These are phyloP conservation scores for Mellilla xanthometata DNA, from an alignment of 2,888 invertebrate genomes.

Conservation along the genomic window DNA sequence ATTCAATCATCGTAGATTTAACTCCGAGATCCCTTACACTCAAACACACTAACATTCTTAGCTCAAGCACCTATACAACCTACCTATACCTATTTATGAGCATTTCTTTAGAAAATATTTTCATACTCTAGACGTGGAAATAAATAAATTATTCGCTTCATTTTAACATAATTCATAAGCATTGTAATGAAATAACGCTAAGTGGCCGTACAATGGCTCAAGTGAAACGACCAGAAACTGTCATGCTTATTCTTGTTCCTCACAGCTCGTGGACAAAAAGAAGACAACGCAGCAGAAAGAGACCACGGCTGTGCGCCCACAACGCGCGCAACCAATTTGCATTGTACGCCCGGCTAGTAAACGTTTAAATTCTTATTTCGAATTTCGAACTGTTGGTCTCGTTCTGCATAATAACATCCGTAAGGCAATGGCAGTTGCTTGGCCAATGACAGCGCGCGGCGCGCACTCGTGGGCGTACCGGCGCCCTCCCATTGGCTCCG, in stretches of 20 bases:
- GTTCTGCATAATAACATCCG: conserved; percentile 81
- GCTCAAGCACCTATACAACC: too few species aligned
- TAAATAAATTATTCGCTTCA: conserved; percentile 40
- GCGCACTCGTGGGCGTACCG: conserved; percentile 74
- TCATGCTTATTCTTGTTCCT: conserved; percentile 57
- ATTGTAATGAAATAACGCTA: conserved; percentile 46
- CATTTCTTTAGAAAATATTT: conserved; percentile 28
- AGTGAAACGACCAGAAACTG: conserved; percentile 51
- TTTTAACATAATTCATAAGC: conserved; percentile 45
- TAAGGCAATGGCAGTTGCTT: conserved; percentile 80
- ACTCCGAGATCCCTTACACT: too few species aligned
- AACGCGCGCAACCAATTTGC: conserved; percentile 77
- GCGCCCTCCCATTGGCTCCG: conserved; percentile 62
- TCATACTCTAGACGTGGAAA: conserved; percentile 32
- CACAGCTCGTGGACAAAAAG: conserved; percentile 56
- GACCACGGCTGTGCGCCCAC: conserved; percentile 55
- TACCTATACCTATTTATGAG: conserved; percentile 15
- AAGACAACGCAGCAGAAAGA: conserved; percentile 60
- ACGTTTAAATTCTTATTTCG: conserved; percentile 79
- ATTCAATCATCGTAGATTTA: too few species aligned
- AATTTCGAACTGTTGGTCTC: conserved; percentile 75
- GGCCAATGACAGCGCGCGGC: conserved; percentile 70
- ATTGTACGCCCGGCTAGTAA: conserved; percentile 73
- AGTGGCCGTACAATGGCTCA: conserved; percentile 51
- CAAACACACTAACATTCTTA: neutral